phyloP scores from a whole-genome alignment of 64 coral and sea anemone species.

The Pocillopora damicornis region DNA sequence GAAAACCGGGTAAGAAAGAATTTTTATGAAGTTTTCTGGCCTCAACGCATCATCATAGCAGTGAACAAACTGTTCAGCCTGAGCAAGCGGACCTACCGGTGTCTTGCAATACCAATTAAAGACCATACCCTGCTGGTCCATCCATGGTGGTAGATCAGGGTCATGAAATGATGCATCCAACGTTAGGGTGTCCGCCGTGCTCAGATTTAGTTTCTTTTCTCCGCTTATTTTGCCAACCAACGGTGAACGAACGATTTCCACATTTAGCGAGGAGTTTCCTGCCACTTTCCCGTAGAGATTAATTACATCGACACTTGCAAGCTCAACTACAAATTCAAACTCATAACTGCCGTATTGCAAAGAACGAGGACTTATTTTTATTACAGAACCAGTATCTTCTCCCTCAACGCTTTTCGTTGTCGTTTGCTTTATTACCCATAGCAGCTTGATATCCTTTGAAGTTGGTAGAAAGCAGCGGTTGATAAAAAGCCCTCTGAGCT shows the following conservation, averaged over 20 bases:
- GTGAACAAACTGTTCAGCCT: background rate
- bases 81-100: background rate
- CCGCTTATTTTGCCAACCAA: constrained; percentile 10
- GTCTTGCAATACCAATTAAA: constrained; percentile 52
- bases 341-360: constrained; percentile 37
- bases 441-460: background rate
- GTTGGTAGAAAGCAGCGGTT: background rate
- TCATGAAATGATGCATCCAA: constrained; percentile 34
- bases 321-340: constrained; percentile 1
- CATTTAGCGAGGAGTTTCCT: background rate
- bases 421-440: background rate
- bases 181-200: constrained; percentile 4
- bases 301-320: constrained; percentile 14
- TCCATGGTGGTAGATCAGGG: constrained; percentile 18
- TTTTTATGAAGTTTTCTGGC: background rate
- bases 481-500: background rate
- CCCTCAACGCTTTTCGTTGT: background rate
- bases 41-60: constrained; percentile 11
- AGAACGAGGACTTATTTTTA: background rate
- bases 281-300: constrained; percentile 39
- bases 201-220: background rate
- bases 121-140: background rate
- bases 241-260: constrained; percentile 21
- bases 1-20: background rate
- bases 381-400: background rate